These are phyloP conservation scores for Sebastes baramenuke DNA, from an alignment of 2,797 vertebrate species.

Conservation along the genomic window DNA sequence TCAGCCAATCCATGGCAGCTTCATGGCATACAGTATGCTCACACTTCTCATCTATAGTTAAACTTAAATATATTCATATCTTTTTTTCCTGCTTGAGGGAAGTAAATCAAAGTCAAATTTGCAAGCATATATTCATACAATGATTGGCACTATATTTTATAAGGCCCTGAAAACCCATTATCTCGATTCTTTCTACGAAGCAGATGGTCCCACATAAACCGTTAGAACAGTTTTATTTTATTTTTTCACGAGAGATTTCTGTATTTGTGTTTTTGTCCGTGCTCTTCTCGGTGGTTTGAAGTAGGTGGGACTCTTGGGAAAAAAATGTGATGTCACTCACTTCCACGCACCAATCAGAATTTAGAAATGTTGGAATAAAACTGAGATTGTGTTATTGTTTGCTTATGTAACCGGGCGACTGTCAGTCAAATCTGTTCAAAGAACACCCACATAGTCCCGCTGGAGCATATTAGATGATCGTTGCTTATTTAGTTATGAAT, in stretches of 20 bases:
- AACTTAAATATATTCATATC: neutral
- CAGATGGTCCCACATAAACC: neutral
- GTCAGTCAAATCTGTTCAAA: conserved; percentile 18
- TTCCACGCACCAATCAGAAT: neutral
- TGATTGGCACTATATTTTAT: neutral
- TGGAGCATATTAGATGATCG: neutral
- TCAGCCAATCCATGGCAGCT: neutral
- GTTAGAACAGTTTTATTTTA: neutral
- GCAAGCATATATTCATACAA: neutral
- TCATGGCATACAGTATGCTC: too few species aligned
- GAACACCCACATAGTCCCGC: neutral
- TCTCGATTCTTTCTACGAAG: neutral
- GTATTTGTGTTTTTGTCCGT: neutral
- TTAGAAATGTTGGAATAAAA: neutral
- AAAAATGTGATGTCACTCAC: neutral
- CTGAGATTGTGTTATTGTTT: neutral
- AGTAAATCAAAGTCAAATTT: conserved; percentile 3
- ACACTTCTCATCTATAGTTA: neutral
- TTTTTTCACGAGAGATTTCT: neutral
- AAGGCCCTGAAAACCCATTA: neutral
- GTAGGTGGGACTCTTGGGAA: neutral
- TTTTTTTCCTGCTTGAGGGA: neutral
- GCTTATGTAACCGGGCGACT: neutral
- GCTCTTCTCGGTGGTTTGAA: neutral
- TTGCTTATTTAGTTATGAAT: conserved; percentile 10